These are phyloP conservation scores for Megaceryle torquata DNA, from an alignment of 2,113 vertebrate species.

Conservation along the genomic window DNA sequence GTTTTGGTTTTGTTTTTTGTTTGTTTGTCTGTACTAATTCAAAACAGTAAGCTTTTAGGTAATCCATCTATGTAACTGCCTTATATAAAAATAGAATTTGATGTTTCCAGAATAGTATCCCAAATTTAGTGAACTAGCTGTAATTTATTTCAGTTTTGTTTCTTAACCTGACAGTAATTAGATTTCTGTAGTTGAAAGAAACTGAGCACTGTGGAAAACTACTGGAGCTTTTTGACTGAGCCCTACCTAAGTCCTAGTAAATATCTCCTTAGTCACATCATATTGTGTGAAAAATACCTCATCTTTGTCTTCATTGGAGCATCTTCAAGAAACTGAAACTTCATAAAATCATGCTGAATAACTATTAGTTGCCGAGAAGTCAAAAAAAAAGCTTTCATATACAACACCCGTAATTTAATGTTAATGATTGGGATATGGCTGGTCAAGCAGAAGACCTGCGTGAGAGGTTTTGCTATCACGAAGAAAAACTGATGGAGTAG, in stretches of 20 bases:
- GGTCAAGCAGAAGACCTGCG: background rate
- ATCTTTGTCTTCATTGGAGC: background rate
- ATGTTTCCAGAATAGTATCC: background rate
- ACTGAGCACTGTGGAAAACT: background rate
- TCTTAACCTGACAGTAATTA: background rate
- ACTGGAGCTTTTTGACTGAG: background rate
- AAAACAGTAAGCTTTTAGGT: background rate
- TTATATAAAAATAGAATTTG: background rate
- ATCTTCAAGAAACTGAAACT: background rate
- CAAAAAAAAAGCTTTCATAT: background rate
- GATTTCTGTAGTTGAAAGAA: background rate
- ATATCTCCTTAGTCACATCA: background rate
- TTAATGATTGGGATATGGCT: background rate
- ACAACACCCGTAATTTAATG: background rate
- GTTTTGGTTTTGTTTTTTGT: too few species aligned
- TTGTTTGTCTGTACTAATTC: background rate
- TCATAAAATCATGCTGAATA: background rate
- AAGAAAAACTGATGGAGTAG: background rate
- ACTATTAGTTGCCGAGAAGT: background rate
- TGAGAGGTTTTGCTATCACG: background rate
- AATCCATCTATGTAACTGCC: background rate
- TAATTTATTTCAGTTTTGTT: background rate
- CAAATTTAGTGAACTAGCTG: background rate
- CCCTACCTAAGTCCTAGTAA: rapidly evolving
- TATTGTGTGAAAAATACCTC: background rate